A percentile compares a stretch with the other conserved stretches of the same genome.
Conservation (phyloP, 2,888 invertebrate genomes). For the Drosophila hamatofila region DNA sequence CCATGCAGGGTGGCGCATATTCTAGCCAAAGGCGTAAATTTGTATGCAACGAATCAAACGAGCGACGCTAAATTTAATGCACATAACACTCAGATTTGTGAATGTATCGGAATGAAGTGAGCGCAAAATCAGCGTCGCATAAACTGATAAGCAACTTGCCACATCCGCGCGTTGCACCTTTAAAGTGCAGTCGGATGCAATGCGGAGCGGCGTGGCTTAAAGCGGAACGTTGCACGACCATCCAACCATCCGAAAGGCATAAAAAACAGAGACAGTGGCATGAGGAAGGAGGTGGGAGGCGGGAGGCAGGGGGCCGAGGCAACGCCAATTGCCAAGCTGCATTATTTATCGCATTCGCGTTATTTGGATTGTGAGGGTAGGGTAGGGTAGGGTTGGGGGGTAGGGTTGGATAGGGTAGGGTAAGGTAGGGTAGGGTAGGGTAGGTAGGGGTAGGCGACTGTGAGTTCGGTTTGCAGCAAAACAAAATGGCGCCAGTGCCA, state of each 20-base stretch:
- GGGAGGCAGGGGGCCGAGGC: conserved; percentile 11
- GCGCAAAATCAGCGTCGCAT: conserved; percentile 24
- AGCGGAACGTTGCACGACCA: conserved; percentile 33
- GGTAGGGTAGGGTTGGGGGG: not conserved
- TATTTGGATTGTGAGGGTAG: conserved; percentile 39
- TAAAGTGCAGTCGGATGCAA: conserved; percentile 46
- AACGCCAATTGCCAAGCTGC: conserved; percentile 72
- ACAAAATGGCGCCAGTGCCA: conserved; percentile 74
- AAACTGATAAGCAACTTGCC: conserved; percentile 38
- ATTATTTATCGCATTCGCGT: conserved; percentile 76
- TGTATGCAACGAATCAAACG: not conserved
- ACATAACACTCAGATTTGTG: not conserved
- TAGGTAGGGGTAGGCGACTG: no score
- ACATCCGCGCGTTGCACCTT: conserved; percentile 37
- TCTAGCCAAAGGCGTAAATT: not conserved
- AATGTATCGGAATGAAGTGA: conserved; percentile 14
- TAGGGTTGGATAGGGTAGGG: not conserved
- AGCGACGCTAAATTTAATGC: not conserved
- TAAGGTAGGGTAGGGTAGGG: not conserved
- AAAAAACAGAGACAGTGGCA: conserved; percentile 49
- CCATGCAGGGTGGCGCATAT: not conserved
- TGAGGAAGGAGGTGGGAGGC: conserved; percentile 2
- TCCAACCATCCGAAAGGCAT: conserved; percentile 55
- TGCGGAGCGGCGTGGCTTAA: conserved; percentile 34
- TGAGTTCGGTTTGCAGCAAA: conserved; percentile 43